These are phyloP conservation scores for Sebastes taczanowskii DNA, from an alignment of 2,797 vertebrate species.

Conservation along the genomic window DNA sequence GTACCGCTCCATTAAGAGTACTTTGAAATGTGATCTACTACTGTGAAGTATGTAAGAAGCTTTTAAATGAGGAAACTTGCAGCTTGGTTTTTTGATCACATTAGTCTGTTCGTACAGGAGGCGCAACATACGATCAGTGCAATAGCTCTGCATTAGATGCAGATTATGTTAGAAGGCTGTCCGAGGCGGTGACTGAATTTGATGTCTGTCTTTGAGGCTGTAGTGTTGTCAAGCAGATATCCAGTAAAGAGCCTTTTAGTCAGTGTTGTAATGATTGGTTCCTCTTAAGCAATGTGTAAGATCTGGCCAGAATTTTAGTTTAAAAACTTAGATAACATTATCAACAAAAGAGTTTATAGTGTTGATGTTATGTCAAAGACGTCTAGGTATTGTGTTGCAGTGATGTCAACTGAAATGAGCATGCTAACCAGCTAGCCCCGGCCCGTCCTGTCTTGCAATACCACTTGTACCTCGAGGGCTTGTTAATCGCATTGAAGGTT, in stretches of 20 bases:
- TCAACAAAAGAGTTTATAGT: too few species aligned
- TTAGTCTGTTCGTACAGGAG: neutral
- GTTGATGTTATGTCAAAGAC: neutral
- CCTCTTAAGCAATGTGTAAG: neutral
- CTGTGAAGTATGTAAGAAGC: constrained; percentile 5
- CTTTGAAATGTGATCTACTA: constrained; percentile 45
- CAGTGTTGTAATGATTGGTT: neutral
- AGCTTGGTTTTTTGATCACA: neutral
- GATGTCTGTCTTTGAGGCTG: neutral
- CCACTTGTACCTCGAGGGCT: too few species aligned
- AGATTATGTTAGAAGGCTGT: neutral
- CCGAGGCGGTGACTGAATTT: neutral
- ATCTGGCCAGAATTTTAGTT: neutral
- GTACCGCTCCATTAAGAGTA: constrained; percentile 17
- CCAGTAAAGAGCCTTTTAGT: neutral
- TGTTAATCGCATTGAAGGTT: rapidly evolving
- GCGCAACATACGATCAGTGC: neutral
- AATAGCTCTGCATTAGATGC: neutral
- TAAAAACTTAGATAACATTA: neutral
- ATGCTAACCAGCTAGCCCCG: neutral
- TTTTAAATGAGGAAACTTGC: constrained; percentile 9
- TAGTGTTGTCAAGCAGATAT: neutral
- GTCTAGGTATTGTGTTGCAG: neutral
- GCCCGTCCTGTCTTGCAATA: neutral
- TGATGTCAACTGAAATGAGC: neutral